phyloP scores from a whole-genome alignment of 2,113 vertebrate species.

The Chlamydotis undulata region DNA sequence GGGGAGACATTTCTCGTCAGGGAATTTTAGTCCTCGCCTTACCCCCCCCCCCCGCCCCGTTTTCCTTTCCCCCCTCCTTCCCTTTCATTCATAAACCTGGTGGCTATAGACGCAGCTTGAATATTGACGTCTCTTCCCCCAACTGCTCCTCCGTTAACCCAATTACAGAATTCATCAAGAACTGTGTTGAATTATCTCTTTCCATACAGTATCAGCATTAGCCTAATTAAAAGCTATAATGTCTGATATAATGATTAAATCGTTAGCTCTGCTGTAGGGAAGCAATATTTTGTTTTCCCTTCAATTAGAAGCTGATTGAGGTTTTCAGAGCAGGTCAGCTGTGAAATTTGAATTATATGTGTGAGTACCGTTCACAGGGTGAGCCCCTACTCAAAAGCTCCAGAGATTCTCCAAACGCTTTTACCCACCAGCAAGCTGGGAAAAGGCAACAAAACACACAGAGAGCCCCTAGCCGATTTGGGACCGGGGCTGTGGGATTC shows the following conservation, averaged over 20 bases:
- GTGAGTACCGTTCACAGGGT: conserved; percentile 87
- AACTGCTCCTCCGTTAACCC: conserved; percentile 87
- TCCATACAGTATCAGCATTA: conserved; percentile 91
- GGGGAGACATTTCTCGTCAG: conserved; percentile 34
- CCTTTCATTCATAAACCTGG: conserved; percentile 80
- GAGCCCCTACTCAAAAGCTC: conserved; percentile 80
- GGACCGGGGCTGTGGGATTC: neutral
- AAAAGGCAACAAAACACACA: conserved; percentile 43
- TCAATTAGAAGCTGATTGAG: conserved; percentile 99
- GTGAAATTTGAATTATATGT: conserved; percentile 99
- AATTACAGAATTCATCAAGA: conserved; percentile 90
- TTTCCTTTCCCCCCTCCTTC: neutral
- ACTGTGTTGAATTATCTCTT: conserved; percentile 90
- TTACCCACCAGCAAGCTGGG: conserved; percentile 68
- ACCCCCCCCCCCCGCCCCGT: neutral
- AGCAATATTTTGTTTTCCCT: conserved; percentile 95
- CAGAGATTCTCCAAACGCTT: conserved; percentile 78
- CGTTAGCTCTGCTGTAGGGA: conserved; percentile 95
- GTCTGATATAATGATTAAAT: conserved; percentile 97
- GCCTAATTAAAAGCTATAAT: conserved; percentile 95
- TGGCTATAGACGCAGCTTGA: conserved; percentile 81
- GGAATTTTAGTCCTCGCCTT: conserved; percentile 55
- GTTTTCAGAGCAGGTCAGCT: conserved; percentile 99
- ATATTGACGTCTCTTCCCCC: conserved; percentile 83
- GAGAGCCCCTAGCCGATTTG: neutral